Percentiles rank a stretch among this genome's conserved stretches.
These are phyloP conservation scores for Caloenas nicobarica DNA, from an alignment of 2,113 vertebrate species.

Conservation along the genomic window DNA sequence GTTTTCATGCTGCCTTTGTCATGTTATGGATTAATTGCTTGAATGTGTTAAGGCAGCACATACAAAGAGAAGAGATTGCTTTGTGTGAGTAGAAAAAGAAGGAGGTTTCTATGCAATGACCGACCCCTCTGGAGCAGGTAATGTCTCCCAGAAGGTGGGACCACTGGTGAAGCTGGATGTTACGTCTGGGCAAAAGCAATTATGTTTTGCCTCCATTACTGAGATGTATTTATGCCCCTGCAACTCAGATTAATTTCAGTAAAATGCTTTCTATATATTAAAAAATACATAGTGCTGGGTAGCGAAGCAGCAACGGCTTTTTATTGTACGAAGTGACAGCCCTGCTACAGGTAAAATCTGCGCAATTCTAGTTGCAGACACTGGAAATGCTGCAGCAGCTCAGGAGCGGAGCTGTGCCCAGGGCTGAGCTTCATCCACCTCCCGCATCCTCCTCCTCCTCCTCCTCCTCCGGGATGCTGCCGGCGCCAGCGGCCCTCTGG, in stretches of 20 bases:
- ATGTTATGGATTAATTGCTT: slow-evolving; percentile 32
- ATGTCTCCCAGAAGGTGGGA: neutral
- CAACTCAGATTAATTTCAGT: neutral
- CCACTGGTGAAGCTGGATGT: neutral
- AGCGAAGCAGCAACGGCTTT: neutral
- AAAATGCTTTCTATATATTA: neutral
- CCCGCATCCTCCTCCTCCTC: neutral
- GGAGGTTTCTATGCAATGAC: neutral
- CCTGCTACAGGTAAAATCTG: rapidly evolving
- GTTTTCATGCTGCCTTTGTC: slow-evolving; percentile 28
- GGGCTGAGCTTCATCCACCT: too few relatives aligned
- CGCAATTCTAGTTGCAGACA: neutral
- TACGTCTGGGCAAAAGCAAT: neutral
- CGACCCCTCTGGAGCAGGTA: neutral
- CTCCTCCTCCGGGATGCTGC: rapidly evolving
- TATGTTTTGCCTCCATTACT: rapidly evolving
- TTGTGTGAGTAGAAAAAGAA: neutral
- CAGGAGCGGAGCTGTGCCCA: too few relatives aligned
- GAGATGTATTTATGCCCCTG: neutral
- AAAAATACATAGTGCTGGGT: neutral
- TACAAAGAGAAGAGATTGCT: neutral
- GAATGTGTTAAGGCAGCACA: neutral
- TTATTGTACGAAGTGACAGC: rapidly evolving
- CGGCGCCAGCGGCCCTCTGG: rapidly evolving
- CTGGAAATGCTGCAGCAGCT: neutral